Percentiles rank a stretch among this genome's conserved stretches.
These are phyloP conservation scores for Rhabdophis nuchalis DNA, from an alignment of 2,797 vertebrate genomes.

Conservation along the genomic window DNA sequence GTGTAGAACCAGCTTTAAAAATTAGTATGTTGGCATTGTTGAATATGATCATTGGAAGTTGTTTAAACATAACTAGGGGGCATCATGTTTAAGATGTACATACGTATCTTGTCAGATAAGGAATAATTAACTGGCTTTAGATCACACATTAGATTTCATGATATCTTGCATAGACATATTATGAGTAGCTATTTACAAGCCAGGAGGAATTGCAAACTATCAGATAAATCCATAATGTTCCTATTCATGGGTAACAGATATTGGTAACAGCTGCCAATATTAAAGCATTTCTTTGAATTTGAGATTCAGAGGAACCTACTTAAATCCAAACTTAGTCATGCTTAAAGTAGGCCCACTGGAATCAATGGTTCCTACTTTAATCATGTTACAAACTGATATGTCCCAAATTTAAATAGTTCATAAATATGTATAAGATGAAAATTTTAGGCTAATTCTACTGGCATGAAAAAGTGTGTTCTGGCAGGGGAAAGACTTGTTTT, in stretches of 20 bases:
- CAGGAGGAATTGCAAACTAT: background rate
- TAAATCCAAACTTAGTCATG: background rate
- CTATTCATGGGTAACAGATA: background rate
- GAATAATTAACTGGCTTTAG: background rate
- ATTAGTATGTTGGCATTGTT: background rate
- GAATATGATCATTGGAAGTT: background rate
- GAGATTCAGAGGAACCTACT: background rate
- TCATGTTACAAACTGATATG: background rate
- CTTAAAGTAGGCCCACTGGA: background rate
- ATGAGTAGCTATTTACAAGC: background rate
- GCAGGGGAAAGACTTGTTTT: background rate
- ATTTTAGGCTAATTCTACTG: rapidly evolving
- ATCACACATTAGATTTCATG: background rate
- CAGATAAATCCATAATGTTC: background rate
- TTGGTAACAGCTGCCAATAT: background rate
- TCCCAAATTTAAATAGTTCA: background rate
- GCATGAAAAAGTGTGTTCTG: rapidly evolving
- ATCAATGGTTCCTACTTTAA: background rate
- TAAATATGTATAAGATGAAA: background rate
- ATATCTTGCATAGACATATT: background rate
- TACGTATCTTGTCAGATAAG: background rate
- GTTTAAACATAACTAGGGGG: background rate
- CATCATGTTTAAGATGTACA: background rate
- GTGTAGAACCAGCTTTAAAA: background rate
- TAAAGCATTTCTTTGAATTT: background rate